Base-by-base conservation (phyloP, 2,797 vertebrate species). In the Peromyscus melanophrys region DNA sequence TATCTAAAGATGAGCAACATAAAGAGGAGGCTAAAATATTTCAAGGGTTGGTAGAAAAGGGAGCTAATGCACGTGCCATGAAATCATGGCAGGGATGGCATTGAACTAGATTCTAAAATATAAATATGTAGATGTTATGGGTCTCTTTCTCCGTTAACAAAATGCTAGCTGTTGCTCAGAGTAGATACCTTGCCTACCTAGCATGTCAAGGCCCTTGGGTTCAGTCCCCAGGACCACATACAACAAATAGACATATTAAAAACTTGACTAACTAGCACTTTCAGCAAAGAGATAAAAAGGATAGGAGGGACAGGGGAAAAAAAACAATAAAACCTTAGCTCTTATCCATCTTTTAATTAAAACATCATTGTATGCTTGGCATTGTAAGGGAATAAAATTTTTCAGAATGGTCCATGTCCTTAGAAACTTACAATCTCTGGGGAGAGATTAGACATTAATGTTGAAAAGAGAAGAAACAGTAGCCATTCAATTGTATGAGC, bases 271-370 rank as follows among this genome's bases (percentile, higher is more conserved):
- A 67, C 34, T 81, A 57, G 37, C 23, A 94, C 25, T 92, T 94
- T 94, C 86, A 63, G 52, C 77, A 94, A 95, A 87, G 55, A 92
- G 43, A 80, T 8, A 37, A 61, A 80, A 69, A 37, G 5, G 49
- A 55, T 37, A 37, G 23, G 21, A 55, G 13, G 19, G 61, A 34
- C 5, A 65, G 61, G 49, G 10, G 10, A 11, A 49, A 52, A 52
- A 52, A 52, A 43, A 31, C 8, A 84, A n/a, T n/a, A 82, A 63
- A 43, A 1, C 13, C 10, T 67, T 67, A 67, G 61, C 17, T 67
- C 49, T 67, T 34, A 46, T 49, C 29, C 19, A 46, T 34, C 61
- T 46, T 85, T 85, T 85, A 65, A 67, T n/a, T 67, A 85, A 46
- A 67, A 65, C 83, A 49, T 67, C 19, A 23, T 67, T 67, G 40